Conservation (phyloP, 2,888 invertebrate genomes). For the Macrophya annulata region DNA sequence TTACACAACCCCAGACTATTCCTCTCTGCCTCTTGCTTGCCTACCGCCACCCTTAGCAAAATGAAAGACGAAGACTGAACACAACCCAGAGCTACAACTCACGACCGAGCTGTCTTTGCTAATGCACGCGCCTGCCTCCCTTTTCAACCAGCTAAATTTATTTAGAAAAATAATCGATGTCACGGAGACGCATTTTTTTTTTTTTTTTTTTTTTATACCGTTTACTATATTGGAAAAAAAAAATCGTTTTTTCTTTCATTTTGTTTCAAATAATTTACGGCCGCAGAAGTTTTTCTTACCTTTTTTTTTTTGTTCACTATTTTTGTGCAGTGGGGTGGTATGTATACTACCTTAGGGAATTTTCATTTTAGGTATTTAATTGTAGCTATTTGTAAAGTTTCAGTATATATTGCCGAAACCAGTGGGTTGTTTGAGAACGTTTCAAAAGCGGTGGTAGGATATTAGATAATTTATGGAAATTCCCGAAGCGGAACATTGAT, state of each 20-base stretch:
- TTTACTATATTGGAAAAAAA: neutral
- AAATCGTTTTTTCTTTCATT: neutral
- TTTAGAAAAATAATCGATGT: neutral
- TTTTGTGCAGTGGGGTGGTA: no score
- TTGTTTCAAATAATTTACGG: no score
- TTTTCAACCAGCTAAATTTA: neutral
- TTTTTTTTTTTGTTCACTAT: neutral
- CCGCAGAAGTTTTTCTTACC: neutral
- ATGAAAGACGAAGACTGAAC: constrained; percentile 54
- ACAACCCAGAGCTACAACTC: constrained; percentile 36
- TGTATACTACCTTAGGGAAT: neutral
- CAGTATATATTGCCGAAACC: neutral
- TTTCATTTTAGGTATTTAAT: neutral
- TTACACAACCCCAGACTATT: neutral
- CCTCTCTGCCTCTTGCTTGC: no score
- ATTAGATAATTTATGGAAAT: neutral
- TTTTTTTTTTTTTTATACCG: no score
- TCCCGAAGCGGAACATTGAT: neutral
- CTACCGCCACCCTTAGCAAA: constrained; percentile 26
- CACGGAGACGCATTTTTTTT: neutral
- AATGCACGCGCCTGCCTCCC: constrained; percentile 28
- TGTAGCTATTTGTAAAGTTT: neutral
- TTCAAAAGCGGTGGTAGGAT: neutral
- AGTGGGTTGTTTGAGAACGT: neutral
- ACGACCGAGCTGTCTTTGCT: constrained; percentile 42